phyloP scores from a whole-genome alignment of 2,113 vertebrate genomes.

The Bothrops jararaca region DNA sequence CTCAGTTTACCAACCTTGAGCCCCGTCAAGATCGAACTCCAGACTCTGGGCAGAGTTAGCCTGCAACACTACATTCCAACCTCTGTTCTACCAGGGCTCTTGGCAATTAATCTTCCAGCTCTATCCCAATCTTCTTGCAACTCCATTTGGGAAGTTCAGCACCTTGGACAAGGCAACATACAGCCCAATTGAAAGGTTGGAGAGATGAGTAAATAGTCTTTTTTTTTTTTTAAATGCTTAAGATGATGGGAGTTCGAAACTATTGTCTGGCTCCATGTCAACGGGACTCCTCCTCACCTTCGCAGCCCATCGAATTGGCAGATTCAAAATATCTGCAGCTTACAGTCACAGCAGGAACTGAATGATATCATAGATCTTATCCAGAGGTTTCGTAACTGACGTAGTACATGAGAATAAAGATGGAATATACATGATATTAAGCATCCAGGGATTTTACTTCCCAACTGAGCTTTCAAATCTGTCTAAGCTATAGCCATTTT shows the following conservation, averaged over 20 bases:
- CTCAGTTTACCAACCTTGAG: neutral
- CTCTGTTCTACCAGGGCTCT: neutral
- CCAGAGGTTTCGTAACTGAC: neutral
- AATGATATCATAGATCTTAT: neutral
- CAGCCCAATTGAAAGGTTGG: neutral
- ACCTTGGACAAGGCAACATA: slow-evolving; percentile 4
- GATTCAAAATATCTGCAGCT: neutral
- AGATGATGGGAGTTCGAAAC: neutral
- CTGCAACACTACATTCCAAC: neutral
- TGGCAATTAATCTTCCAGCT: neutral
- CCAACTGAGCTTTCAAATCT: neutral
- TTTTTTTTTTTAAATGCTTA: neutral
- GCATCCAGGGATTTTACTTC: neutral
- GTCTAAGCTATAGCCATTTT: neutral
- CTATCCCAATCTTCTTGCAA: neutral
- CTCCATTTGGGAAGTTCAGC: neutral
- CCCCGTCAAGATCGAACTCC: neutral
- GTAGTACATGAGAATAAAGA: neutral
- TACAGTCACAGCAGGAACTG: neutral
- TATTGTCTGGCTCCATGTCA: neutral
- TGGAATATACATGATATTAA: neutral
- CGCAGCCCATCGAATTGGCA: neutral
- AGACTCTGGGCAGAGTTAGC: neutral
- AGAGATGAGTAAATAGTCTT: neutral
- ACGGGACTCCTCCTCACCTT: neutral